Evolutionary conservation across 2,797 vertebrate genomes (phyloP).

Genomic region (Parauchenoglanis ngamensis): DNA sequence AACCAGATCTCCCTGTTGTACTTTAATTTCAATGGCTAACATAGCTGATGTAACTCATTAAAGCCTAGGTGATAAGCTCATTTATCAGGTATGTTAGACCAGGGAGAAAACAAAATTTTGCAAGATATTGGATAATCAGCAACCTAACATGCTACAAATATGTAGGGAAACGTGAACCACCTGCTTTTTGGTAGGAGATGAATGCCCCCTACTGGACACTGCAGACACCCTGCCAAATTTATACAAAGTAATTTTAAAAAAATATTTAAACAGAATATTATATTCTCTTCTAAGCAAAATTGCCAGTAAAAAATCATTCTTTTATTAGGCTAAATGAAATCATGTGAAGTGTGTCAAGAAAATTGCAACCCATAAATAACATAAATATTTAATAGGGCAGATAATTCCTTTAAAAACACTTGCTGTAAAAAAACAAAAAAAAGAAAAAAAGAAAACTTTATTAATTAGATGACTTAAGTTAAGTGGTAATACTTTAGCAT

Average conservation of each 20-base stretch:
- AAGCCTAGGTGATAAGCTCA: background rate
- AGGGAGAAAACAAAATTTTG: background rate
- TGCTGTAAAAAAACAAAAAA: background rate
- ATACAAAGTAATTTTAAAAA: background rate
- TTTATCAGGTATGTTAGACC: background rate
- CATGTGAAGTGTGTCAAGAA: background rate
- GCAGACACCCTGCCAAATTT: background rate
- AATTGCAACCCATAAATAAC: background rate
- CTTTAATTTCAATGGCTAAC: background rate
- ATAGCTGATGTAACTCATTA: background rate
- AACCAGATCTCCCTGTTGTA: background rate
- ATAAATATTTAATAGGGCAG: slow-evolving; percentile 46
- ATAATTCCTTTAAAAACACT: background rate
- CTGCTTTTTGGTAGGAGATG: slow-evolving; percentile 6
- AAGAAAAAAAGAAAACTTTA: background rate
- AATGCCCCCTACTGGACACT: slow-evolving; percentile 27
- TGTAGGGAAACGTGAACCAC: background rate
- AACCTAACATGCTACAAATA: background rate
- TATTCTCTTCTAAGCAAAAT: background rate
- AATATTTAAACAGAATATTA: background rate
- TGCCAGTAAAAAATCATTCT: background rate
- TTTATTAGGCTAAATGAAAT: background rate
- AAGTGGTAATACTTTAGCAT: slow-evolving; percentile 29
- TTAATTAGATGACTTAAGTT: background rate
- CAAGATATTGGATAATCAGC: background rate